phyloP scores from a whole-genome alignment of 1,140 invertebrate genomes.

The Macrostomum lignano region DNA sequence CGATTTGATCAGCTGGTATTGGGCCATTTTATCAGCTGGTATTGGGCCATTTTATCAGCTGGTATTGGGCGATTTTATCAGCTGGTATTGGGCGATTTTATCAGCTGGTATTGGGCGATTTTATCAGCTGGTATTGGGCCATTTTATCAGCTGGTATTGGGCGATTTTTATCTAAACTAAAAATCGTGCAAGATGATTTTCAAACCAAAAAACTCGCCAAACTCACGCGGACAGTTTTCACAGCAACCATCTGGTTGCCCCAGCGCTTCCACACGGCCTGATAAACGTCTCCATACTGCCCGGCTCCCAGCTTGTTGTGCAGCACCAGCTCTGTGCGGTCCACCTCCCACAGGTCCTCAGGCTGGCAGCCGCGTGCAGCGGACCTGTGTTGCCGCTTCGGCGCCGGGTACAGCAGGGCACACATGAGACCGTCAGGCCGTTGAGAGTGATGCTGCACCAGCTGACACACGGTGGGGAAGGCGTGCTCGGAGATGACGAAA shows the following conservation, averaged over 20 bases:
- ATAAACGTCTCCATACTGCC: conserved; percentile 97
- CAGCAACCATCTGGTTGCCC: conserved; percentile 59
- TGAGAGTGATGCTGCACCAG: conserved; percentile 91
- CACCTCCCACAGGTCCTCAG: conserved; percentile 32
- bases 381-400: conserved; percentile 37
- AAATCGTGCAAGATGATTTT: neutral
- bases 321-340: conserved; percentile 90
- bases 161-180: no score
- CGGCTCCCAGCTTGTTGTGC: conserved; percentile 76
- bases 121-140: no score
- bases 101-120: no score
- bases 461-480: conserved; percentile 83
- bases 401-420: conserved; percentile 76
- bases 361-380: no score
- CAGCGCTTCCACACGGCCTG: conserved; percentile 89
- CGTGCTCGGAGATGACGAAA: conserved; percentile 76
- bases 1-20: no score
- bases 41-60: no score
- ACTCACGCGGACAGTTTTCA: conserved; percentile 68
- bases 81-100: no score
- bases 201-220: no score
- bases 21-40: no score
- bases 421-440: conserved; percentile 72
- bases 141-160: no score
- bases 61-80: no score